Evolutionary conservation across 2,888 invertebrate species (phyloP).

Genomic region (Meteorus cinctellus): DNA sequence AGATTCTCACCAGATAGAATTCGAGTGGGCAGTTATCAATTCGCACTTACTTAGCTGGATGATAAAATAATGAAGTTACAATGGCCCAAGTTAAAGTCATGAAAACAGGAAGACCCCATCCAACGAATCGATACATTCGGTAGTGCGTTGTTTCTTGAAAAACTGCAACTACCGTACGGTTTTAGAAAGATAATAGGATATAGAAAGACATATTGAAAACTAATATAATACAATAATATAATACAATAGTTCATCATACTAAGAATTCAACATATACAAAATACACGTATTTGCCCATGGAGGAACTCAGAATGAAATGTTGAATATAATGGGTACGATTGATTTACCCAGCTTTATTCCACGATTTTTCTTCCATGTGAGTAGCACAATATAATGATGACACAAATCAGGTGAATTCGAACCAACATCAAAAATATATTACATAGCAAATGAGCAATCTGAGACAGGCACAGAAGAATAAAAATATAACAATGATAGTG

Average conservation of each 20-base stretch:
- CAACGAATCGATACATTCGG: conserved; percentile 78
- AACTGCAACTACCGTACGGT: conserved; percentile 75
- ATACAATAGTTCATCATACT: not conserved
- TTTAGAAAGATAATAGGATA: not conserved
- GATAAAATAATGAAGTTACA: conserved; percentile 76
- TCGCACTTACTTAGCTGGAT: conserved; percentile 72
- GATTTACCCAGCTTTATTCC: not conserved
- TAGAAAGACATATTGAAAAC: not conserved
- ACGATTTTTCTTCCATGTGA: not conserved
- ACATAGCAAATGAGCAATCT: too few relatives aligned
- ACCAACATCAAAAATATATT: too few relatives aligned
- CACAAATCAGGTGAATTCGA: too few relatives aligned
- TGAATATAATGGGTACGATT: not conserved
- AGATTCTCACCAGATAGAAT: not conserved
- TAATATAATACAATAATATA: not conserved
- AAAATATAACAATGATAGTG: not conserved
- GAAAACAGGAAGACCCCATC: conserved; percentile 84
- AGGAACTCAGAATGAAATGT: not conserved
- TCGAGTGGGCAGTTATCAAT: not conserved
- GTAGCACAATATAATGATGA: not conserved
- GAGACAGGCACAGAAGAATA: not conserved
- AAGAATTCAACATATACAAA: not conserved
- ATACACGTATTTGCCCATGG: not conserved
- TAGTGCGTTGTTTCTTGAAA: conserved; percentile 81
- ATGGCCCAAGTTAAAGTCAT: conserved; percentile 82